Evolutionary conservation across 35 echinoderm and acorn worm species (phyloP).

Genomic region (Eucidaris tribuloides): DNA sequence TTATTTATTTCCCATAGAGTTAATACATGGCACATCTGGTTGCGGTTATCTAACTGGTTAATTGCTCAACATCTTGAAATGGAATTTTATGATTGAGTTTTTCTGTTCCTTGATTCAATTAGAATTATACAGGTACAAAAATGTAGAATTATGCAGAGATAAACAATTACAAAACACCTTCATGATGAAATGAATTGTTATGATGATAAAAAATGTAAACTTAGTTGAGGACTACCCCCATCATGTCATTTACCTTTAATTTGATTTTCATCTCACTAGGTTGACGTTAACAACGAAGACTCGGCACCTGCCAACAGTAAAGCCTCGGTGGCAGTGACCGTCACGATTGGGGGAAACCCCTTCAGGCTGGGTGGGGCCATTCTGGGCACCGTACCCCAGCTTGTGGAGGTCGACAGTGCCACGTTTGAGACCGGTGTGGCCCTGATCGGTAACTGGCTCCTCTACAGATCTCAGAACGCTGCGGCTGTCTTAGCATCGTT

Average conservation of each 20-base stretch:
- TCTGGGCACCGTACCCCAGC: conserved; percentile 45
- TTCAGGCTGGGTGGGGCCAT: conserved; percentile 69
- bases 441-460: conserved; percentile 64
- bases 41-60: no score
- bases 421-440: conserved; percentile 67
- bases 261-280: conserved; percentile 29
- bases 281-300: conserved; percentile 25
- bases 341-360: conserved; percentile 33
- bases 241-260: no score
- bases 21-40: no score
- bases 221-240: no score
- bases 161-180: no score
- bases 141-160: not conserved
- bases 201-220: not conserved
- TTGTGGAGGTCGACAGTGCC: conserved; percentile 73
- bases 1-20: no score
- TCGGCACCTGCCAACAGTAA: conserved; percentile 22
- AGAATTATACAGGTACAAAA: not conserved
- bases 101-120: not conserved
- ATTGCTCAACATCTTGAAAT: no score
- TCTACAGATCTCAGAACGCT: conserved; percentile 35
- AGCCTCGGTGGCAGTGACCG: conserved; percentile 35
- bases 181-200: not conserved
- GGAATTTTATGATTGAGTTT: no score
- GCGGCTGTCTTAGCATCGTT: conserved; percentile 22